A percentile compares a stretch with the other conserved stretches of the same genome.
These are phyloP conservation scores for Sebastiscus albofasciatus DNA, from an alignment of 2,797 vertebrate genomes.

Conservation along the genomic window DNA sequence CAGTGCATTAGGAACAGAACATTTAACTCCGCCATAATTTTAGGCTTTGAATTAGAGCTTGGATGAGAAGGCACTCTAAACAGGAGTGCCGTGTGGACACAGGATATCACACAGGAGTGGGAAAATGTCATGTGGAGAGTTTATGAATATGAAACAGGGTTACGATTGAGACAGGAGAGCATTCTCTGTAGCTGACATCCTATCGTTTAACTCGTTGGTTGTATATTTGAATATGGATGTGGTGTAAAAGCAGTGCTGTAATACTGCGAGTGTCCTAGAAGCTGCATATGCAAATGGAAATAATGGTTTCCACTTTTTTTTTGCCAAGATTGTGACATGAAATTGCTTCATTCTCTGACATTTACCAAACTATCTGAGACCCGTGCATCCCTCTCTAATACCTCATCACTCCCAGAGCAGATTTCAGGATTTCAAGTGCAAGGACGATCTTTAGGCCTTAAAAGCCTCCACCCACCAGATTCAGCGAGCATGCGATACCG, in stretches of 20 bases:
- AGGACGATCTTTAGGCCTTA: constrained; percentile 57
- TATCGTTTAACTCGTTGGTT: constrained; percentile 45
- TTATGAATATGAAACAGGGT: constrained; percentile 77
- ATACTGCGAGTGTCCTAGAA: constrained; percentile 10
- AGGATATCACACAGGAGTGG: constrained; percentile 65
- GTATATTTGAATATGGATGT: constrained; percentile 58
- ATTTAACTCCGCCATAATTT: constrained; percentile 80
- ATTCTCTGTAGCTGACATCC: constrained; percentile 38
- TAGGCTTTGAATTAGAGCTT: constrained; percentile 74
- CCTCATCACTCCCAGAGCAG: constrained; percentile 50
- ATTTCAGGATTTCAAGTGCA: constrained; percentile 58
- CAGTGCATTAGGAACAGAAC: constrained; percentile 81
- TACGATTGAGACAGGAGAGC: constrained; percentile 38
- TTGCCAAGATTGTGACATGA: constrained; percentile 26
- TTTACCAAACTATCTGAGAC: constrained; percentile 44
- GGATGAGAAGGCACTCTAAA: constrained; percentile 76
- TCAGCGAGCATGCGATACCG: constrained; percentile 46
- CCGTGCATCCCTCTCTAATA: constrained; percentile 39
- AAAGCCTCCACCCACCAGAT: constrained; percentile 40
- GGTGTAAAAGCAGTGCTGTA: constrained; percentile 33
- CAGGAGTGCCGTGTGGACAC: constrained; percentile 69
- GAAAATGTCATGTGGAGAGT: constrained; percentile 69
- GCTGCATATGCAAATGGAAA: background rate
- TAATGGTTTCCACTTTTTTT: constrained; percentile 1
- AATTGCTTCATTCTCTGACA: constrained; percentile 43